Evolutionary conservation across 2,888 invertebrate species (phyloP), one percentile per base, ranked within the genome.

Genomic region (Brachypterus glaber): DNA sequence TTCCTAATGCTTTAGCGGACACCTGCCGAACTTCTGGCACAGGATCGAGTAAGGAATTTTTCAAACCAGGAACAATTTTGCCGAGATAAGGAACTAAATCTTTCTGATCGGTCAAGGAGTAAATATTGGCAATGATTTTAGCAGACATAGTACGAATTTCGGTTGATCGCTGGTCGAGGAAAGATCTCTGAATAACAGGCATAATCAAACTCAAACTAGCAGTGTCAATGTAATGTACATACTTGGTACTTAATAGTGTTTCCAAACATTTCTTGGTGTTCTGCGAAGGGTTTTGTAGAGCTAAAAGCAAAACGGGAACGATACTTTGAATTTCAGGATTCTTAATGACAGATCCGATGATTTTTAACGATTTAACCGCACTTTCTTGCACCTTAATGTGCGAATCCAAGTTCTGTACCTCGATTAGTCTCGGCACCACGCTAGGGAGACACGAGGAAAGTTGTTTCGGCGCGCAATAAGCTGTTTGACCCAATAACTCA

Each of bases 71-170:
- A 45, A 97, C 92, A 48, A 98, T 92, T 33, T 85, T 90, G 1
- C 92, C 90, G 55, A 98, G 71, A 66, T 98, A 98, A 0, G 98
- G 97, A 50, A 87, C 80, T 46, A 98, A 72, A 64, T 98, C 98
- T 71, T 98, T 98, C 66, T 97, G 95, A 68, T 97, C 97, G 0
- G 97, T 97, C 30, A 99, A 71, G 1, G 95, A 95, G 68, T 97
- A 98, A 93, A 98, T 97, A 67, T 97, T 98, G 40, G 97, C 96
- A 53, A 99, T 96, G 62, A 99, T 97, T 70, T 98, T 96, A 2
- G 96, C 95, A 1, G 98, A 93, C 93, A 97, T 96, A 71, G 97
- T 93, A 53, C 98, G 76, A 0, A 95, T 97, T 70, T 98, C 97
- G 0, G 97, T 96, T 33, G 92, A 91, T 45, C 98, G 77, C n/a